Evolutionary conservation across 2,797 vertebrate species (phyloP), one percentile per base, ranked within the genome.

Genomic region (Sebastes cheni): DNA sequence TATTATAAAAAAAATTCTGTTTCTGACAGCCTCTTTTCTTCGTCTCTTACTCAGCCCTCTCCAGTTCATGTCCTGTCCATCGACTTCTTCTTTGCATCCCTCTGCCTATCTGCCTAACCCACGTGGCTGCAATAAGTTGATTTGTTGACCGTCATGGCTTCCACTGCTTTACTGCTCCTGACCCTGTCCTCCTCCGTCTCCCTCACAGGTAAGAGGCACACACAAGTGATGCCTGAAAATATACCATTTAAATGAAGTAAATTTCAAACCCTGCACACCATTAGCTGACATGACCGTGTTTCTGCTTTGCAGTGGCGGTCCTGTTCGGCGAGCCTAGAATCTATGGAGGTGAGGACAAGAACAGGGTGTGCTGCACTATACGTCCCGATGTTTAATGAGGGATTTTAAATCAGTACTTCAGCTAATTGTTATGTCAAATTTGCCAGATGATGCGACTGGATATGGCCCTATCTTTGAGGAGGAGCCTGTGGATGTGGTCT

Each of bases 381-480:
- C 1, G 1, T 5, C 11, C 42, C 2, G 0, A 11, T 0, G 1
- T 18, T 29, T 64, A 2, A 5, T 23, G 13, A n/a, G 1, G 22
- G 8, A 34, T n/a, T 75, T 67, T 13, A 6, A 20, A 55, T 20
- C 1, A 13, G 3, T 3, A 8, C 2, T 3, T 46, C 3, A 9
- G 0, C 16, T 80, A n/a, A 86, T 29, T 67, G 7, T 75, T 30
- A 8, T 73, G 20, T 67, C 8, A 18, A 58, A 60, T 79, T 34
- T 56, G 2, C 83, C 93, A 97, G 99, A 99, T 80, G 98, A 99
- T 80, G 97, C 97, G 32, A 99, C 97, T 88, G 97, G 97, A 72
- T 99, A 98, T 72, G 99, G 98, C 23, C 99, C 99, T 0, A 97
- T 99, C 90, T 99, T 99, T 96, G 98, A 99, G 93, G 99, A 99